Evolutionary conservation across 2,888 invertebrate species (phyloP).

Genomic region (Drosophila ustulata): DNA sequence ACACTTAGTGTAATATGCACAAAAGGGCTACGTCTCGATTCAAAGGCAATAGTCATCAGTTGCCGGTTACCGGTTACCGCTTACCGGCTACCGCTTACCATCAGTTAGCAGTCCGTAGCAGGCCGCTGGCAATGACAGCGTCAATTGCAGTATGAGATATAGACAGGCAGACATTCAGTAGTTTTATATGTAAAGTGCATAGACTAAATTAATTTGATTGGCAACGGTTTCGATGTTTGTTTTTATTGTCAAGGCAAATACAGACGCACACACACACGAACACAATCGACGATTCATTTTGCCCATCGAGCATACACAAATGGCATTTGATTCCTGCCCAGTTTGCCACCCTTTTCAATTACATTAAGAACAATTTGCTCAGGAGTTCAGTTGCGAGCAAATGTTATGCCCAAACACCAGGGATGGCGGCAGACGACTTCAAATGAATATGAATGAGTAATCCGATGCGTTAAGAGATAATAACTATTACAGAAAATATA

Average conservation of each 20-base stretch:
- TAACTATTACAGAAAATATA: not conserved
- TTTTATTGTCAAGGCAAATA: conserved; percentile 36
- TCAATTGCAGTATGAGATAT: conserved; percentile 15
- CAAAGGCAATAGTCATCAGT: conserved; percentile 22
- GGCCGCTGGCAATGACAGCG: not conserved
- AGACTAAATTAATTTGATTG: conserved; percentile 68
- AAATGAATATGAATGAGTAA: conserved; percentile 6
- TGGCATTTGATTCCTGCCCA: conserved; percentile 17
- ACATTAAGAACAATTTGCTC: conserved; percentile 45
- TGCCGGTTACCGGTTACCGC: conserved; percentile 1
- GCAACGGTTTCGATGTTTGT: conserved; percentile 40
- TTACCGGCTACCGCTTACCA: conserved; percentile 2
- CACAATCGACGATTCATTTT: conserved; percentile 40
- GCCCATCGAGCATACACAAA: conserved; percentile 35
- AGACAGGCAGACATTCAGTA: not conserved
- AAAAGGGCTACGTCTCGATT: conserved; percentile 14
- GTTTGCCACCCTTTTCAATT: conserved; percentile 50
- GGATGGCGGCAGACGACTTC: conserved; percentile 13
- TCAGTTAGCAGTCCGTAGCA: not conserved
- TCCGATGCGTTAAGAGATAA: not conserved
- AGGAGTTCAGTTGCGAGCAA: conserved; percentile 17
- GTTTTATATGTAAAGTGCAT: conserved; percentile 43
- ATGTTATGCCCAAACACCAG: conserved; percentile 6
- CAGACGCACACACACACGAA: not conserved
- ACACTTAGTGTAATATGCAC: conserved; percentile 29